Percentiles rank a stretch among this genome's conserved stretches.
Conservation (phyloP, 2,113 vertebrate genomes). For the Rhegmatorhina hoffmannsi region DNA sequence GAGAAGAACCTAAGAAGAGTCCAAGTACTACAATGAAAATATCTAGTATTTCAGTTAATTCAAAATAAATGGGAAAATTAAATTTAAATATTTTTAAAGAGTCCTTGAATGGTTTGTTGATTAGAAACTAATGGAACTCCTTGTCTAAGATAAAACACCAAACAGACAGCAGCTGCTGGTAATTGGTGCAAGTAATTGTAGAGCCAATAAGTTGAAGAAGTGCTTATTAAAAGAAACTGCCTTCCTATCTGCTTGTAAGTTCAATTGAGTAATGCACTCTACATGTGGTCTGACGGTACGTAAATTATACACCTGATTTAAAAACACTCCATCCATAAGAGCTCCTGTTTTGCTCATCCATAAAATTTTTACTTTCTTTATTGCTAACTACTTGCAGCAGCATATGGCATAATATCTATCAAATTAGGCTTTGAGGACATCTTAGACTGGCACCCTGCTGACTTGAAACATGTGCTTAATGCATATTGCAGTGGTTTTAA, state of each 20-base stretch:
- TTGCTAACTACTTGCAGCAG: slow-evolving; percentile 79
- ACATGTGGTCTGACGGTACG: slow-evolving; percentile 85
- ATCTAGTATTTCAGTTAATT: slow-evolving; percentile 78
- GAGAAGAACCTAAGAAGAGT: slow-evolving; percentile 48
- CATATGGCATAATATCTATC: slow-evolving; percentile 87
- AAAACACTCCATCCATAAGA: slow-evolving; percentile 88
- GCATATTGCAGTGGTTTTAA: slow-evolving; percentile 79
- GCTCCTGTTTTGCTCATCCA: slow-evolving; percentile 86
- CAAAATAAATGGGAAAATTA: slow-evolving; percentile 79
- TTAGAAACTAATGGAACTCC: slow-evolving; percentile 85
- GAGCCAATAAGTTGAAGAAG: slow-evolving; percentile 88
- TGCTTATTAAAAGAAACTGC: slow-evolving; percentile 88
- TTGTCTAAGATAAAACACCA: slow-evolving; percentile 82
- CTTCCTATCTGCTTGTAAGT: slow-evolving; percentile 83
- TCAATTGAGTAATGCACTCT: slow-evolving; percentile 87
- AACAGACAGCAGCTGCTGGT: slow-evolving; percentile 86
- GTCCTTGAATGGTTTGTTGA: slow-evolving; percentile 86
- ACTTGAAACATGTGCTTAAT: slow-evolving; percentile 82
- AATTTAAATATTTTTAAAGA: slow-evolving; percentile 80
- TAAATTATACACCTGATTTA: slow-evolving; percentile 90
- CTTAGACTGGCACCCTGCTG: slow-evolving; percentile 84
- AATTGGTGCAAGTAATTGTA: slow-evolving; percentile 89
- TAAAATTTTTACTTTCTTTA: slow-evolving; percentile 87
- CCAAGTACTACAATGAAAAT: slow-evolving; percentile 69
- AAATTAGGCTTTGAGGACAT: slow-evolving; percentile 88